Base-by-base conservation (phyloP, 2,797 vertebrate genomes). In the Paedocypris micromegethes region DNA sequence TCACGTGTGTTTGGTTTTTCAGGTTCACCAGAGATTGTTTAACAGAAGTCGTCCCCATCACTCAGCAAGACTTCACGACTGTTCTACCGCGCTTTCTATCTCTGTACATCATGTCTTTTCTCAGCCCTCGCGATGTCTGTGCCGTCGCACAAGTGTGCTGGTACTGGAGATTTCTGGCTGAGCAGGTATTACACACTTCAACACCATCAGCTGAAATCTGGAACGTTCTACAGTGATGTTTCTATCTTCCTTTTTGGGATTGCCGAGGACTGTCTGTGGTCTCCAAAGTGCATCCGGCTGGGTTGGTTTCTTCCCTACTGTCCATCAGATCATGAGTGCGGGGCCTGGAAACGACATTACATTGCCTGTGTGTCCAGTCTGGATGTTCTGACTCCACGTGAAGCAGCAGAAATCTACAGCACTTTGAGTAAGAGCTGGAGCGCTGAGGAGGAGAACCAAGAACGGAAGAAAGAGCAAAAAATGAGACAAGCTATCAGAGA, bases 151-250 rank as follows among this genome's bases (percentile, higher is more conserved):
- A 90, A 78, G 91, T 94, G 81, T 90, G 84, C 80, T 96, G 93
- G 93, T 78, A 90, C 78, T 96, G 93, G 94, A 93, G 87, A 74
- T 79, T 90, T 75, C 81, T 95, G 40, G 83, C 91, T 3, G 93
- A 96, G 68, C 92, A 94, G 91, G 93, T 94, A 72, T 75, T 4
- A 48, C 45, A 3, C 39, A 3, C 57, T 47, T 47, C 52, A 8
- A n/a, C 42, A 6, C 53, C 47, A 48, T 23, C 23, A 23, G 23
- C 23, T 23, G 23, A 23, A 23, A 23, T 23, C 23, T 23, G 23
- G 23, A 23, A 23, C 23, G 23, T 23, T 23, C 23, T 23, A 23
- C 23, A 23, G 23, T 23, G 23, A 23, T 23, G 23, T 23, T 23
- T 23, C 23, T 23, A 23, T 23, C 23, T 23, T 23, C 23, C 38